Evolutionary conservation across 2,797 vertebrate species (phyloP).

Genomic region (Orestias chungarensis): DNA sequence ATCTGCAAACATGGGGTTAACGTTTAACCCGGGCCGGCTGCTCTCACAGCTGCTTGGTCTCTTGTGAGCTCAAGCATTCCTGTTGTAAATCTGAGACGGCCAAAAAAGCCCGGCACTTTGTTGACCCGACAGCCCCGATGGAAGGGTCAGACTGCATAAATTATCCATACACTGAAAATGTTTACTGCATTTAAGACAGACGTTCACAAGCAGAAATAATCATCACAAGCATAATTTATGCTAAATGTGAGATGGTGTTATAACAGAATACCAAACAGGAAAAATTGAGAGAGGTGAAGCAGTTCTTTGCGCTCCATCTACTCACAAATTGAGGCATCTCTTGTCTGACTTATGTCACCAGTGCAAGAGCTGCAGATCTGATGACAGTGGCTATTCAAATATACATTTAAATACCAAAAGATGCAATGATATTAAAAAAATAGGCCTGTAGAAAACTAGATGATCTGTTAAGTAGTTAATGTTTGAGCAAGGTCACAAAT

Average conservation of each 20-base stretch:
- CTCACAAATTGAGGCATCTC: conserved; percentile 5
- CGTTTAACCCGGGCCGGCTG: conserved; percentile 6
- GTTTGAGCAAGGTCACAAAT: no score
- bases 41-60: background rate
- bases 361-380: background rate
- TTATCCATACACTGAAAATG: background rate
- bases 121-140: conserved; percentile 1
- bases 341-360: background rate
- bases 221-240: background rate
- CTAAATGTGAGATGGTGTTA: background rate
- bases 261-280: no score
- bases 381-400: background rate
- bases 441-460: no score
- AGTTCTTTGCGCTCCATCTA: conserved; percentile 38
- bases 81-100: conserved; percentile 34
- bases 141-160: background rate
- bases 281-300: background rate
- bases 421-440: no score
- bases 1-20: background rate
- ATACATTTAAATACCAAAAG: no score
- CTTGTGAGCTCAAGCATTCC: conserved; percentile 19
- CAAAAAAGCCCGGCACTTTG: conserved; percentile 46
- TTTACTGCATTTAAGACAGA: background rate
- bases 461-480: background rate
- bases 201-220: background rate